A percentile compares a stretch with the other conserved stretches of the same genome.
Conservation (phyloP, 2,113 vertebrate genomes). For the Chitala chitala region DNA sequence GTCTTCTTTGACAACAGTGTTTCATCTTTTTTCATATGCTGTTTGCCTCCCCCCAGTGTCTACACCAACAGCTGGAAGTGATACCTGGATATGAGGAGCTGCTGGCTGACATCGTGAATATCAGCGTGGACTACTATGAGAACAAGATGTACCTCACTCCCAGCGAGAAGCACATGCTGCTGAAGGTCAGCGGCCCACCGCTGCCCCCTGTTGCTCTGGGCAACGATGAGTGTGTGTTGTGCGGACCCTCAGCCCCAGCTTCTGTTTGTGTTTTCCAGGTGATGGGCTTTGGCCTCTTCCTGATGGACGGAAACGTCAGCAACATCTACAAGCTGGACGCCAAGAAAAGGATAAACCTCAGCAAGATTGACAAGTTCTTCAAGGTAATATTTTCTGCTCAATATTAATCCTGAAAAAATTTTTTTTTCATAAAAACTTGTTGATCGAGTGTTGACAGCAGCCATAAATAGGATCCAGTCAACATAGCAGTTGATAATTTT, state of each 20-base stretch:
- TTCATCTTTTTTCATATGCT: too few species aligned
- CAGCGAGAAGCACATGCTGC: constrained; percentile 97
- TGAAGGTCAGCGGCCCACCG: constrained; percentile 69
- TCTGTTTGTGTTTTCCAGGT: constrained; percentile 62
- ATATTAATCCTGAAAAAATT: neutral
- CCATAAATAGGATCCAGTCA: too few species aligned
- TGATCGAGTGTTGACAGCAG: too few species aligned
- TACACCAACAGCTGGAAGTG: constrained; percentile 96
- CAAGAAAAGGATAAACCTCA: constrained; percentile 98
- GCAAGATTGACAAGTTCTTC: constrained; percentile 99
- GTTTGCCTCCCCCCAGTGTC: constrained; percentile 65
- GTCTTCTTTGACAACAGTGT: neutral
- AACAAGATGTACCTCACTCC: constrained; percentile 98
- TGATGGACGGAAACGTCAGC: constrained; percentile 98
- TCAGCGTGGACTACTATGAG: constrained; percentile 97
- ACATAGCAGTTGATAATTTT: too few species aligned
- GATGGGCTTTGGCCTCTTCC: constrained; percentile 95
- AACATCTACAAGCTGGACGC: constrained; percentile 98
- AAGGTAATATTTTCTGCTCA: constrained; percentile 66
- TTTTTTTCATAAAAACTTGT: neutral
- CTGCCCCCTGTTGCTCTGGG: too few species aligned
- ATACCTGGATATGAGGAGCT: constrained; percentile 95
- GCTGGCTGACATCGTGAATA: constrained; percentile 97
- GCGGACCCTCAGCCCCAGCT: neutral
- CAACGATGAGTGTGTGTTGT: neutral